Evolutionary conservation across 2,797 vertebrate genomes (phyloP).

Genomic region (Otolemur crassicaudatus): DNA sequence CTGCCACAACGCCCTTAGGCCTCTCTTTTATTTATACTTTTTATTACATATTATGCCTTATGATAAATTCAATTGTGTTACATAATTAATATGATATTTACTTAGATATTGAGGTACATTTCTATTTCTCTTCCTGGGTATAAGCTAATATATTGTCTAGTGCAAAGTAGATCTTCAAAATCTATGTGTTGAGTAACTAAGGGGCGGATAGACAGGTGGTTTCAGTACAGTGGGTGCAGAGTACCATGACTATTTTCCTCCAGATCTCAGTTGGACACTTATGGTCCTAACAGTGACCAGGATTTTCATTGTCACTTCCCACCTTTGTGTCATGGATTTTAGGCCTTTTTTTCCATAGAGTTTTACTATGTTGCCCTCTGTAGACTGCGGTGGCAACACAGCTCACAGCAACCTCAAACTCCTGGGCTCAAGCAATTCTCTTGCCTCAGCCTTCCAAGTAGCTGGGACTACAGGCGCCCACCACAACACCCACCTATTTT

Average conservation of each 20-base stretch:
- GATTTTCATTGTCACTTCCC: too few relatives aligned
- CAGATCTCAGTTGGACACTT: background rate
- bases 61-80: background rate
- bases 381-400: too few relatives aligned
- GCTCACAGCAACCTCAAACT: too few relatives aligned
- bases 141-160: background rate
- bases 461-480: too few relatives aligned
- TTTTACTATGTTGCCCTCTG: too few relatives aligned
- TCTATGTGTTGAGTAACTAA: background rate
- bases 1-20: too few relatives aligned
- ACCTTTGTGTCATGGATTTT: background rate
- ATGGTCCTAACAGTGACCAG: background rate
- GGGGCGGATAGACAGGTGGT: accelerated
- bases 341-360: background rate
- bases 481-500: too few relatives aligned
- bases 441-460: too few relatives aligned
- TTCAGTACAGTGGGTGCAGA: accelerated
- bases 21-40: background rate
- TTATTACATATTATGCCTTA: background rate
- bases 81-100: too few relatives aligned
- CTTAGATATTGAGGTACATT: background rate
- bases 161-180: background rate
- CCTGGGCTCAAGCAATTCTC: too few relatives aligned
- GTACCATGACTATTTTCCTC: background rate
- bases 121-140: background rate